Evolutionary conservation across 2,888 invertebrate species (phyloP).

Genomic region (Heliconius cydno): DNA sequence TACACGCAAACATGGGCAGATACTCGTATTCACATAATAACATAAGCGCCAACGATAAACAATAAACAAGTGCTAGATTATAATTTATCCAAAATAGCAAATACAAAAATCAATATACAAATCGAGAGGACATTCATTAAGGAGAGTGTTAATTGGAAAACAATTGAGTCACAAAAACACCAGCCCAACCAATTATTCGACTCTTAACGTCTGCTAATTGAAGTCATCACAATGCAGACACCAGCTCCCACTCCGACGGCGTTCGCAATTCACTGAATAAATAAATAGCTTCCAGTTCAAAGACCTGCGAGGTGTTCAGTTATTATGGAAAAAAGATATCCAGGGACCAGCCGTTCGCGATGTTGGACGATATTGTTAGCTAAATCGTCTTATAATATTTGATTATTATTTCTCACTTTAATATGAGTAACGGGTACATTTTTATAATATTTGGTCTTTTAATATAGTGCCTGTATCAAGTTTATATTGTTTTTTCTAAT

Average conservation of each 20-base stretch:
- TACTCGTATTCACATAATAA: too few relatives aligned
- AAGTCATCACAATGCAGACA: conserved; percentile 73
- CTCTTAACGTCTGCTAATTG: conserved; percentile 65
- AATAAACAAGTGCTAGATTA: neutral
- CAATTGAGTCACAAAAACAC: conserved; percentile 50
- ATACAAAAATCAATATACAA: conserved; percentile 31
- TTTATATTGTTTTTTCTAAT: too few relatives aligned
- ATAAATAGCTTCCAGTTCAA: conserved; percentile 66
- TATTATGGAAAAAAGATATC: conserved; percentile 22
- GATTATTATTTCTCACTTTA: neutral
- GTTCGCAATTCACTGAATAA: conserved; percentile 72
- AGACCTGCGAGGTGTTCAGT: conserved; percentile 35
- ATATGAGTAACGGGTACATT: too few relatives aligned
- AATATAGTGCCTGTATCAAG: neutral
- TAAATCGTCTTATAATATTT: neutral
- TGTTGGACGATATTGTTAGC: neutral
- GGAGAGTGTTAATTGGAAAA: conserved; percentile 52
- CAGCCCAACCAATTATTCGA: conserved; percentile 54
- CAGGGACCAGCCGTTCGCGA: neutral
- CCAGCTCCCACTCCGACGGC: conserved; percentile 67
- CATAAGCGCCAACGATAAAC: neutral
- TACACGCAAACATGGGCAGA: too few relatives aligned
- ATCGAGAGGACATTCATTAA: conserved; percentile 44
- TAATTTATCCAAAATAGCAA: neutral
- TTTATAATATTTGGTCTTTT: too few relatives aligned